Evolutionary conservation across 1,140 invertebrate genomes (phyloP).

Genomic region (Euura saliciscinereae): DNA sequence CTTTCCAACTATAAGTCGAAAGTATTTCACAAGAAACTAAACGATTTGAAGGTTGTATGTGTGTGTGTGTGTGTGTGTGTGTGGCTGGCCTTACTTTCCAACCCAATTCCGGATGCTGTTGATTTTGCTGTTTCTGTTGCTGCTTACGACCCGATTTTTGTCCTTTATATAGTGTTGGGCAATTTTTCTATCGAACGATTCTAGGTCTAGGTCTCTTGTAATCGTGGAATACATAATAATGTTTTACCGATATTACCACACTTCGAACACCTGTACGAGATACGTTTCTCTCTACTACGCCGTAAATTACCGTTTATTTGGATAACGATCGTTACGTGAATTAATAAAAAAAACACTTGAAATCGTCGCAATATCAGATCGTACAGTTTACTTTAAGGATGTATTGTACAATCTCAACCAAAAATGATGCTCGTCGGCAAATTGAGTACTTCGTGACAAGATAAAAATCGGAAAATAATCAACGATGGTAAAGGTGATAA

Average conservation of each 20-base stretch:
- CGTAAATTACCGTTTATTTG: too few species aligned
- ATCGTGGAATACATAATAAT: constrained; percentile 26
- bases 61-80: neutral
- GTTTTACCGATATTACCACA: neutral
- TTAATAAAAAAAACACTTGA: too few species aligned
- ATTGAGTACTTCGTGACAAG: too few species aligned
- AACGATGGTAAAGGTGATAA: too few species aligned
- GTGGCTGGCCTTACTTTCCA: constrained; percentile 35
- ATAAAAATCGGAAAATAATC: too few species aligned
- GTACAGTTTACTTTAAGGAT: too few species aligned
- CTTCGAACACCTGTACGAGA: neutral
- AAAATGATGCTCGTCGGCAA: too few species aligned
- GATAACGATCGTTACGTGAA: too few species aligned
- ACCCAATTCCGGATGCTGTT: constrained; percentile 33
- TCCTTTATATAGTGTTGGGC: constrained; percentile 33
- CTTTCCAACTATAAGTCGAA: neutral
- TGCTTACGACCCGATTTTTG: constrained; percentile 21
- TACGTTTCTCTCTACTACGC: neutral
- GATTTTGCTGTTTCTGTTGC: too few species aligned
- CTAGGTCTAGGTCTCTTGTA: constrained; percentile 38
- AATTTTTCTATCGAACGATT: constrained; percentile 30
- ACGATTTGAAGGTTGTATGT: constrained; percentile 22
- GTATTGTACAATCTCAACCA: too few species aligned
- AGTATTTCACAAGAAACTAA: constrained; percentile 10
- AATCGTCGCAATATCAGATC: too few species aligned